Percentiles rank a stretch among this genome's conserved stretches.
Evolutionary conservation across 2,797 vertebrate genomes (phyloP).

Genomic region (Chelon labrosus): DNA sequence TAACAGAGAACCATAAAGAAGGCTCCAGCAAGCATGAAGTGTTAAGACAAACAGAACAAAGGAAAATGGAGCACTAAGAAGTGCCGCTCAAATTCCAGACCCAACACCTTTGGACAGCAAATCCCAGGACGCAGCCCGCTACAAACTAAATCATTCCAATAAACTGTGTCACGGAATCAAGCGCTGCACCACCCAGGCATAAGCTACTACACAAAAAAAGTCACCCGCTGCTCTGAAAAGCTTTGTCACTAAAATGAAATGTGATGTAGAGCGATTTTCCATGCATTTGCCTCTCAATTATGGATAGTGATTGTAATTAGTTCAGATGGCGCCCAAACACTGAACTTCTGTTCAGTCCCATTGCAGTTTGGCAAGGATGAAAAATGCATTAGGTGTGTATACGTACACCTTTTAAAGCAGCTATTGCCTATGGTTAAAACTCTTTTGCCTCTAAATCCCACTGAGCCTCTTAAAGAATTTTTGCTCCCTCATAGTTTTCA

Average conservation of each 20-base stretch:
- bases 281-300: constrained; percentile 83
- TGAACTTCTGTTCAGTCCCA: constrained; percentile 80
- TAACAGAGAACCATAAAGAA: constrained; percentile 32
- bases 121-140: constrained; percentile 68
- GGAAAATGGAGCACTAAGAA: constrained; percentile 52
- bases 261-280: constrained; percentile 78
- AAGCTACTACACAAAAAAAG: constrained; percentile 68
- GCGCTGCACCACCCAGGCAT: constrained; percentile 61
- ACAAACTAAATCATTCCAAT: constrained; percentile 78
- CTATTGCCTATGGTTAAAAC: constrained; percentile 61
- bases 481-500: constrained; percentile 53
- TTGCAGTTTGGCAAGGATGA: constrained; percentile 78
- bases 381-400: constrained; percentile 77
- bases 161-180: constrained; percentile 73
- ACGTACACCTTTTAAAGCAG: constrained; percentile 64
- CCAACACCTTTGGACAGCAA: constrained; percentile 80
- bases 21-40: constrained; percentile 46
- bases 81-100: constrained; percentile 64
- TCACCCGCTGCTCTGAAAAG: constrained; percentile 75
- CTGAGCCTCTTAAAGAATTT: constrained; percentile 55
- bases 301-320: constrained; percentile 81
- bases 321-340: constrained; percentile 81
- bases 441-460: constrained; percentile 62
- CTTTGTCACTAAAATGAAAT: constrained; percentile 82
- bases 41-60: constrained; percentile 64